Evolutionary conservation across 2,888 invertebrate genomes (phyloP).

Genomic region (Leptura quadrifasciata): DNA sequence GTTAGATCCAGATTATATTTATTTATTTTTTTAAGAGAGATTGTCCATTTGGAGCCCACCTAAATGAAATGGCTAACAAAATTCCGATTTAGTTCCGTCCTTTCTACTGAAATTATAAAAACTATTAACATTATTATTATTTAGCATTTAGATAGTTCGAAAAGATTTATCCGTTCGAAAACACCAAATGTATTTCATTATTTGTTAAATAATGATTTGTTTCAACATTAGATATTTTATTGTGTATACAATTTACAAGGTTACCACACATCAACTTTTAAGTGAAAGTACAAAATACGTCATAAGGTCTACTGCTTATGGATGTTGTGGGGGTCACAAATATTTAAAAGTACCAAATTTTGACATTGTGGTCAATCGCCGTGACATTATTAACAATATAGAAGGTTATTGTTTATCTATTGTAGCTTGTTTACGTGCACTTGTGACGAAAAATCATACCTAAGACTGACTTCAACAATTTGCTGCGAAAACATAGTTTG

Average conservation of each 20-base stretch:
- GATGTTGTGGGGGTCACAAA: conserved; percentile 22
- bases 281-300: conserved; percentile 35
- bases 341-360: conserved; percentile 30
- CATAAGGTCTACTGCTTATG: conserved; percentile 36
- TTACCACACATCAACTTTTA: conserved; percentile 34
- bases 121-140: not conserved
- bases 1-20: not conserved
- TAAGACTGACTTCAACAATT: not conserved
- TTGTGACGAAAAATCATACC: not conserved
- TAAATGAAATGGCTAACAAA: not conserved
- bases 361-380: conserved; percentile 34
- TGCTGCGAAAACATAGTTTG: too few relatives aligned
- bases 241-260: conserved; percentile 26
- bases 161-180: not conserved
- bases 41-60: not conserved
- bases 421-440: not conserved
- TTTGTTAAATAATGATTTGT: conserved; percentile 19
- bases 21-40: not conserved
- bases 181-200: not conserved
- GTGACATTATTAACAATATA: conserved; percentile 30
- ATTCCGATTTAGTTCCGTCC: not conserved
- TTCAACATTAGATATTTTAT: conserved; percentile 32
- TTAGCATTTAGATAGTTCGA: not conserved
- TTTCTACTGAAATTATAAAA: not conserved
- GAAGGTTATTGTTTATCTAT: conserved; percentile 23